These are phyloP conservation scores for Pelosia muscerda DNA, from an alignment of 2,888 invertebrate species.

Conservation along the genomic window DNA sequence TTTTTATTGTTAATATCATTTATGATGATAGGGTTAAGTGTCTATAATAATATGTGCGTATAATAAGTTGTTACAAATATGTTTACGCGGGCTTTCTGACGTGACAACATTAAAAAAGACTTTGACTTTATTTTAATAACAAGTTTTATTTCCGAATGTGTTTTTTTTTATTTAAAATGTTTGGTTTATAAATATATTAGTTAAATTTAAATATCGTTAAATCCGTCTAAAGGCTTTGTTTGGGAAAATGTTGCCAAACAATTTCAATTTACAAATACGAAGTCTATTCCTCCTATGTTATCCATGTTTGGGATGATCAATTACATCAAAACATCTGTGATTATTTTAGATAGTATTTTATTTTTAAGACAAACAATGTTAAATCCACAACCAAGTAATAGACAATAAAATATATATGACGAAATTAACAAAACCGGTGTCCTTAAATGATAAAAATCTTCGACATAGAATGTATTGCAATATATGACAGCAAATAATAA, in stretches of 20 bases:
- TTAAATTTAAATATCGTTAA: not conserved
- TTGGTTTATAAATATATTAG: not conserved
- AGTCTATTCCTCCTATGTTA: not conserved
- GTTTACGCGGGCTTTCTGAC: not conserved
- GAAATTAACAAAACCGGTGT: too few relatives aligned
- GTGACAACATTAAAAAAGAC: too few relatives aligned
- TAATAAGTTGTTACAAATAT: not conserved
- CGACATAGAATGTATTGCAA: not conserved
- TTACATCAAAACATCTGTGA: not conserved
- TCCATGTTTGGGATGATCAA: not conserved
- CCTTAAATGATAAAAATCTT: too few relatives aligned
- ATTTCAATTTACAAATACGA: not conserved
- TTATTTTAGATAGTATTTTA: not conserved
- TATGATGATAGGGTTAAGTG: not conserved
- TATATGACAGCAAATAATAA: too few relatives aligned
- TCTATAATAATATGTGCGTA: not conserved
- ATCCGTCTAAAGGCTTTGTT: not conserved
- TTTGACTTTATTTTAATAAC: too few relatives aligned
- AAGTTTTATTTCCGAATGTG: not conserved
- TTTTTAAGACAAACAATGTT: not conserved
- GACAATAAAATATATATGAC: too few relatives aligned
- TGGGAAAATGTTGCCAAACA: not conserved
- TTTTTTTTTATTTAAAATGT: not conserved
- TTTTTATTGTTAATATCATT: not conserved
- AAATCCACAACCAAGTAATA: not conserved